A percentile compares a stretch with the other conserved stretches of the same genome.
phyloP scores from a whole-genome alignment of 2,797 vertebrate species.

The Gymnothorax reevesii region DNA sequence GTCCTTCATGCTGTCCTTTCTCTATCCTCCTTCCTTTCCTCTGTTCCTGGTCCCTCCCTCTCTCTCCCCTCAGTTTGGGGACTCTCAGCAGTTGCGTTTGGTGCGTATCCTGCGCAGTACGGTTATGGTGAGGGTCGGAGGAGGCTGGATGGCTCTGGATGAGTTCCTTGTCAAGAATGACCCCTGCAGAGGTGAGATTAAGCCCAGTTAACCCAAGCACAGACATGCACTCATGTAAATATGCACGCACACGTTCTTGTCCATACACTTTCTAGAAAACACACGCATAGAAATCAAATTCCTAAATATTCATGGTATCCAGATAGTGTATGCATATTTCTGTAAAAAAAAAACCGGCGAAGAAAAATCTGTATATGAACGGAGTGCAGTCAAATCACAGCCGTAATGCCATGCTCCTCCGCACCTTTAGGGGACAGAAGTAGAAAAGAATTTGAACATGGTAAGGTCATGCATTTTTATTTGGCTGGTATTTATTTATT shows the following conservation, averaged over 20 bases:
- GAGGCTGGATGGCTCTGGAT: conserved; percentile 98
- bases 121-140: conserved; percentile 96
- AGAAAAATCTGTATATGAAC: neutral
- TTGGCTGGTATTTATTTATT: neutral
- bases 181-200: conserved; percentile 91
- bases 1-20: neutral
- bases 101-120: conserved; percentile 96
- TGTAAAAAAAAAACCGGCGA: neutral
- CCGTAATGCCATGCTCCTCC: neutral
- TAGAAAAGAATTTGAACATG: neutral
- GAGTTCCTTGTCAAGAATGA: conserved; percentile 98
- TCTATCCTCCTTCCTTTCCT: neutral
- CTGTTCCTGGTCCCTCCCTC: neutral
- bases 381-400: neutral
- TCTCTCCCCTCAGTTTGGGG: conserved; percentile 83
- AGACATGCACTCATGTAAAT: neutral
- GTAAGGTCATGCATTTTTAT: neutral
- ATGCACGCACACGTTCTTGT: neutral
- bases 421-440: neutral
- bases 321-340: neutral
- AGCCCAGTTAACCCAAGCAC: neutral
- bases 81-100: conserved; percentile 97
- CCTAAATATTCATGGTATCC: neutral
- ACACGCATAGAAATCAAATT: neutral
- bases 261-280: neutral